Evolutionary conservation across 2,888 invertebrate genomes (phyloP).

Genomic region (Drosophila colorata): DNA sequence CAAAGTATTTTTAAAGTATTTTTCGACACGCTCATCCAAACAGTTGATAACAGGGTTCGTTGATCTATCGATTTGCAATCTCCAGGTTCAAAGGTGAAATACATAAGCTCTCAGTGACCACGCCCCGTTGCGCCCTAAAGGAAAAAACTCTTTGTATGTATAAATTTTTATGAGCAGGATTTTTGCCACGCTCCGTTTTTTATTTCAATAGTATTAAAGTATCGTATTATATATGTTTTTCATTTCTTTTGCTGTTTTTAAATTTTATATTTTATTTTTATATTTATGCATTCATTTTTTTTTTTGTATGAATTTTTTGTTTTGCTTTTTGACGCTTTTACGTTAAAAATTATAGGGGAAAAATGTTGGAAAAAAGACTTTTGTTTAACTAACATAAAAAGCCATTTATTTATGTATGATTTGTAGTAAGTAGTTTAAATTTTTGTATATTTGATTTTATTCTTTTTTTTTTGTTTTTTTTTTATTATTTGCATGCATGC

Average conservation of each 20-base stretch:
- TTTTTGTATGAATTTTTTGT: slow-evolving; percentile 42
- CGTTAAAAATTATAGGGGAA: slow-evolving; percentile 29
- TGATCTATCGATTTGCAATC: slow-evolving; percentile 46
- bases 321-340: slow-evolving; percentile 43
- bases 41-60: slow-evolving; percentile 44
- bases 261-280: slow-evolving; percentile 66
- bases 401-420: slow-evolving; percentile 59
- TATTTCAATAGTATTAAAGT: slow-evolving; percentile 82
- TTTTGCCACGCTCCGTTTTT: slow-evolving; percentile 65
- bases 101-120: slow-evolving; percentile 1
- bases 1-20: slow-evolving; percentile 1
- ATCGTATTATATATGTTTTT: slow-evolving; percentile 77
- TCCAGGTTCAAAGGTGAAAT: not conserved
- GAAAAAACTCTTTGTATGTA: slow-evolving; percentile 21
- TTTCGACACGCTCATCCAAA: slow-evolving; percentile 1
- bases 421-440: slow-evolving; percentile 57
- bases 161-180: slow-evolving; percentile 66
- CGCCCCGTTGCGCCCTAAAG: not conserved
- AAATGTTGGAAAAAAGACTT: slow-evolving; percentile 41
- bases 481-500: slow-evolving; percentile 38
- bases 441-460: slow-evolving; percentile 35
- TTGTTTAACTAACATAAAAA: slow-evolving; percentile 69
- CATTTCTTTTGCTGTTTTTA: slow-evolving; percentile 39
- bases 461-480: slow-evolving; percentile 19
- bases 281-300: slow-evolving; percentile 65